phyloP scores from a whole-genome alignment of 2,113 vertebrate genomes.

The Mustelus asterias region DNA sequence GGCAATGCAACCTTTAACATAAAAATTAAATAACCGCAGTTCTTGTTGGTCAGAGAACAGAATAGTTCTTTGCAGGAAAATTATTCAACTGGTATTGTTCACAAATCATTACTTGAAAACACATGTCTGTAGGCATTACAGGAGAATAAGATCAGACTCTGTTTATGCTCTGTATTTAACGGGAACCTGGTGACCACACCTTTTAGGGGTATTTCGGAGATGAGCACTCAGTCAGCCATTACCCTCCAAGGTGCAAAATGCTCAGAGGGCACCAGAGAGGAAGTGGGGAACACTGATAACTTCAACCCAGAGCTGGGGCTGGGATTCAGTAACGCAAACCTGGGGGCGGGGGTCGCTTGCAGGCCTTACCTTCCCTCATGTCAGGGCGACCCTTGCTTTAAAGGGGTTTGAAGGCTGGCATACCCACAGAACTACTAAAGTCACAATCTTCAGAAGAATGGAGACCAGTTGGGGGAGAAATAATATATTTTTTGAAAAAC shows the following conservation, averaged over 20 bases:
- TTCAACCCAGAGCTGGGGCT: too few species aligned
- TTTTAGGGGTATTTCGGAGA: too few species aligned
- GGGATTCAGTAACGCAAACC: too few species aligned
- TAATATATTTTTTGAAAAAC: neutral
- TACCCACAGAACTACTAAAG: neutral
- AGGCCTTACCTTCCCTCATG: too few species aligned
- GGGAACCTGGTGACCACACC: too few species aligned
- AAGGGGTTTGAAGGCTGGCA: neutral
- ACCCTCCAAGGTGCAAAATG: too few species aligned
- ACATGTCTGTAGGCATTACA: neutral
- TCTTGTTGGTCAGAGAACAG: too few species aligned
- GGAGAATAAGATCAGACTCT: neutral
- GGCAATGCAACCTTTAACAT: neutral
- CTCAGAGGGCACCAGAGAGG: too few species aligned
- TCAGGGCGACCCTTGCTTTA: too few species aligned
- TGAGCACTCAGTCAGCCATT: too few species aligned
- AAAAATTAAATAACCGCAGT: neutral
- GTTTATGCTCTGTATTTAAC: neutral
- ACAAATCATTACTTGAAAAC: neutral
- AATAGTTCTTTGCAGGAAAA: neutral
- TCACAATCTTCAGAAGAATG: neutral
- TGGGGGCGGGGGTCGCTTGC: too few species aligned
- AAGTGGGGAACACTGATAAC: too few species aligned
- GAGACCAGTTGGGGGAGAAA: neutral
- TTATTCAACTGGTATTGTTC: neutral